Base-by-base conservation (phyloP, 2,888 invertebrate genomes). In the Carpatolechia fugitivella region DNA sequence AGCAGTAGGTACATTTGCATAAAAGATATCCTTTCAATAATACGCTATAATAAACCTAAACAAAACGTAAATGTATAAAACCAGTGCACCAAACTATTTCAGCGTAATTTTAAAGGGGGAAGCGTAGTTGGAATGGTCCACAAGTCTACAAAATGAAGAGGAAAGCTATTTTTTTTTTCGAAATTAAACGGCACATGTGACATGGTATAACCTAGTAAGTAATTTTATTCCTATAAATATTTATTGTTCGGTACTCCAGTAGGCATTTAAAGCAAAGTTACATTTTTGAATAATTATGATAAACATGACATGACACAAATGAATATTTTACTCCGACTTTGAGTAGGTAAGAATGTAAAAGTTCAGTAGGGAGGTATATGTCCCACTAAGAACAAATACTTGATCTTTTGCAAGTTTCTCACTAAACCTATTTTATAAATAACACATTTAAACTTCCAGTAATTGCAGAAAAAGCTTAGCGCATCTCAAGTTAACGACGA, bases 101-200 rank as follows among this genome's bases (percentile, higher is more conserved):
- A 57, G 44, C 47, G 44, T 54, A 57, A 41, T 54, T 35, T 35
- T 51, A 24, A n/a, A 16, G 44, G 44, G 41, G 33, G 18, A 38
- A 67, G 64, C 68, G 40, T 67, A 67, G 71, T 72, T 84, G 84
- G 84, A 84, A 84, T 84, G 84, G 76, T 78, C 69, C 68, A 71
- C 68, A 61, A 72, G 71, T 68, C 71, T 74, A 75, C 66, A 63
- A 62, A 60, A 55, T 7, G 13, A 35, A 57, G 68, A 62, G 62
- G 64, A 68, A 69, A 68, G 47, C 47, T 47, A 31, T 11, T 38
- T 14, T 4, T 16, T 31, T 24, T 24, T 20, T 33, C 29, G 40
- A 38, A 36, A 33, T 20, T n/a, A 54, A 44, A 20, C 11, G 16
- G 10, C 38, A 35, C n/a, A 35, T 35, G n/a, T n/a, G n/a, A 0